Evolutionary conservation across 2,113 vertebrate genomes (phyloP).

Genomic region (Stigmatopora argus): DNA sequence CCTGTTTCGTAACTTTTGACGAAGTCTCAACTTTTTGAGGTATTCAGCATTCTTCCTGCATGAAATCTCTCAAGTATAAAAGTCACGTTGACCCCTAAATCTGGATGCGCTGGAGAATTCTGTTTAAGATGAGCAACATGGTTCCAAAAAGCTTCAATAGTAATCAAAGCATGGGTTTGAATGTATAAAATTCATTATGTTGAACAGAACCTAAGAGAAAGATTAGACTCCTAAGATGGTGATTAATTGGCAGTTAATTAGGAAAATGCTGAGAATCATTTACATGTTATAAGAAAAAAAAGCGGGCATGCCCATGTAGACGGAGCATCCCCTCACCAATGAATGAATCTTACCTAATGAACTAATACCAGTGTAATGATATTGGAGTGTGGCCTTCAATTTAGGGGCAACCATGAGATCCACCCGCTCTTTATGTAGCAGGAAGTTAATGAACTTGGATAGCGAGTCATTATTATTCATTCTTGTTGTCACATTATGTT

Average conservation of each 20-base stretch:
- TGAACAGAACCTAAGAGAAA: constrained; percentile 56
- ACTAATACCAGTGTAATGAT: constrained; percentile 38
- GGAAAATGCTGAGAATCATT: constrained; percentile 59
- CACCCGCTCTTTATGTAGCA: constrained; percentile 1
- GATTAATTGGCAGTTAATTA: constrained; percentile 71
- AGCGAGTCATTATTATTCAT: constrained; percentile 49
- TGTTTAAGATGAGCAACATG: constrained; percentile 8
- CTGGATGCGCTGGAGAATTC: constrained; percentile 16
- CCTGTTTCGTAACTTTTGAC: not conserved
- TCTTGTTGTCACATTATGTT: constrained; percentile 20
- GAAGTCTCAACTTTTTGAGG: constrained; percentile 23
- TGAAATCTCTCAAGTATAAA: not conserved
- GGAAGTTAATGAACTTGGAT: constrained; percentile 45
- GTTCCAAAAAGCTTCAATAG: constrained; percentile 34
- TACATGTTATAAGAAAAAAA: constrained; percentile 51
- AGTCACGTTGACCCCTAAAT: constrained; percentile 5
- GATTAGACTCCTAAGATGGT: constrained; percentile 65
- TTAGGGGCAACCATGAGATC: not conserved
- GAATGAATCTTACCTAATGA: constrained; percentile 56
- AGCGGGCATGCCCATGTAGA: constrained; percentile 37
- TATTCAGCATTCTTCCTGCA: constrained; percentile 18
- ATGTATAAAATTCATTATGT: constrained; percentile 62
- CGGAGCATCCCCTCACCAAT: constrained; percentile 43
- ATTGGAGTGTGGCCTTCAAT: constrained; percentile 11
- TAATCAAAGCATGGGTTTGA: constrained; percentile 53